Base-by-base conservation (phyloP, 2,888 invertebrate species). In the Lampropteryx suffumata region DNA sequence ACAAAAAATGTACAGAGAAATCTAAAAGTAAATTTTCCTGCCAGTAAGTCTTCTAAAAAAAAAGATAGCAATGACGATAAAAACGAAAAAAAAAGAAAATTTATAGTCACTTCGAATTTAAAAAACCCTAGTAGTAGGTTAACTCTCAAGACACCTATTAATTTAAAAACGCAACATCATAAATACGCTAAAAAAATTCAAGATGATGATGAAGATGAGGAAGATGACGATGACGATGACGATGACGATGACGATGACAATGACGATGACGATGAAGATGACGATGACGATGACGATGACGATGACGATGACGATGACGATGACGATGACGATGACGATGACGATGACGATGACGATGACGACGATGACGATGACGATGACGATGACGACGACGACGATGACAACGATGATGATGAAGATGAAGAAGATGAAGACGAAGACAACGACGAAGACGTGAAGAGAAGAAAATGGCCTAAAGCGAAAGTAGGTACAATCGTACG, bases 191-290 rank as follows among this genome's bases (percentile, higher is more conserved):
- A 35, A 3, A 48, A 26, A 49, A n/a, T n/a, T n/a, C n/a, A n/a
- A n/a, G 81, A 88, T 62, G 67, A 83, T 1, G 72, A 82, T 7
- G 70, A 79, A 2, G 72, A 89, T 1, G 84, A 88, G 8, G 80
- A 91, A 14, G 85, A 90, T 8, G 82, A 91, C 3, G 84, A 91
- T 1, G 83, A 91, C 0, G 80, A 91, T 0, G 82, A 84, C 1
- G 80, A 86, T 14, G 77, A 84, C 12, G 78, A 84, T 11, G 77
- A 84, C 12, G 79, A 84, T 1, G 79, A 88, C 14, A 73, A 84
- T 5, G 78, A 84, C 11, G 69, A 76, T 0, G 67, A 76, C 0
- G 67, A 73, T 0, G 65, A 76, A 1, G 50, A 87, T 1, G 85
- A 88, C 1, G 79, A 90, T 0, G 82, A 89, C 0, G 81, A 91